These are phyloP conservation scores for Halcyon malimbica DNA, from an alignment of 2,113 vertebrate species.

Conservation along the genomic window DNA sequence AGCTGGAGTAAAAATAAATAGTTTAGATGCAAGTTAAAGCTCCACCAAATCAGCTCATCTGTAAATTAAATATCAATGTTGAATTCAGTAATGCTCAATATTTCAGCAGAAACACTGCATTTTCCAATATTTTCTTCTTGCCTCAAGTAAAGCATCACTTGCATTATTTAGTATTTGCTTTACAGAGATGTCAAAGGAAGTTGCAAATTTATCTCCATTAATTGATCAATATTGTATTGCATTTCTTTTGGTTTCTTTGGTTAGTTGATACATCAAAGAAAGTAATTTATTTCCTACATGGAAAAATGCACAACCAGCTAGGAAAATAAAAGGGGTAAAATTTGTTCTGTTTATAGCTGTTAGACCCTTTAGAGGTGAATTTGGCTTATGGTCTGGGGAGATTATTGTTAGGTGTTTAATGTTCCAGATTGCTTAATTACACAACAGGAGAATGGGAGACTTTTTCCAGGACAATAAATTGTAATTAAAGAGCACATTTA, in stretches of 20 bases:
- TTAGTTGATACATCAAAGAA: neutral
- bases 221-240: neutral
- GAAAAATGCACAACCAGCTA: neutral
- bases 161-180: constrained; percentile 3
- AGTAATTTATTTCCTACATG: neutral
- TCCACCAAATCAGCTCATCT: neutral
- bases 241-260: neutral
- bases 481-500: neutral
- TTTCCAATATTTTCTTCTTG: neutral
- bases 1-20: neutral
- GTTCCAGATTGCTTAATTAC: neutral
- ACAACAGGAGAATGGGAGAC: neutral
- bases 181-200: neutral
- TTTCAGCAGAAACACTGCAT: neutral
- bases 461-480: neutral
- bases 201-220: neutral
- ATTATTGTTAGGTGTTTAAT: neutral
- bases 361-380: neutral
- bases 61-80: neutral
- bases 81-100: neutral
- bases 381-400: neutral
- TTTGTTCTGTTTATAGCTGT: neutral
- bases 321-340: neutral
- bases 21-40: neutral
- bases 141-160: neutral